Evolutionary conservation across 2,113 vertebrate species (phyloP), one percentile per base, ranked within the genome.

Genomic region (Sinosuthora webbiana): DNA sequence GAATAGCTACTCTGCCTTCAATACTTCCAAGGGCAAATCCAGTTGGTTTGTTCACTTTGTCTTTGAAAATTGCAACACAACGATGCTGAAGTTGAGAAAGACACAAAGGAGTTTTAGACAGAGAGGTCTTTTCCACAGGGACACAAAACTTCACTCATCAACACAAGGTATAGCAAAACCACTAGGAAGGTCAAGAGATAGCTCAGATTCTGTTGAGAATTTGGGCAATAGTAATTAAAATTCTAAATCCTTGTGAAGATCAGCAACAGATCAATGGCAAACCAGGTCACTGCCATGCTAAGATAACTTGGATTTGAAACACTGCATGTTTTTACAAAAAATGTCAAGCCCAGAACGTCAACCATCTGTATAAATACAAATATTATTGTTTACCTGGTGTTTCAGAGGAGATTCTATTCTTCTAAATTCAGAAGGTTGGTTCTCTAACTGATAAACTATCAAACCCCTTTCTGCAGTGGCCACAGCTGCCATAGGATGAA

Each of bases 61-160:
- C 99, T 98, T 99, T 99, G 97, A 99, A 99, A 97, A 99, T 99
- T 83, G 99, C 99, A 63, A 99, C 99, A 95, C 99, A 99, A n/a
- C 99, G 99, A 94, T 99, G 99, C 99, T 99, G 76, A 20, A 84
- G 65, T 94, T 62, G 18, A 78, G 37, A 76, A 82, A 89, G 11
- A 83, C 7, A 87, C 8, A 82, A 7, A 79, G 21, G 7, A 35
- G 19, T 90, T 42, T 92, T 14, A 92, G 23, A 49, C 5, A 59
- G n/a, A 80, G n/a, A 35, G 4, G 22, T 60, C 12, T 65, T 87
- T 71, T 77, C 63, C 47, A 55, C 0, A 2, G 23, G 15, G 17
- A 52, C 39, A 52, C 17, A 74, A 67, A 89, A 28, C 15, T 63
- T 41, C 56, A 49, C 7, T 15, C 6, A 28, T 31, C 64, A 79